Base-by-base conservation (phyloP, 2,888 invertebrate genomes). In the Mesopsocus fuscifrons region DNA sequence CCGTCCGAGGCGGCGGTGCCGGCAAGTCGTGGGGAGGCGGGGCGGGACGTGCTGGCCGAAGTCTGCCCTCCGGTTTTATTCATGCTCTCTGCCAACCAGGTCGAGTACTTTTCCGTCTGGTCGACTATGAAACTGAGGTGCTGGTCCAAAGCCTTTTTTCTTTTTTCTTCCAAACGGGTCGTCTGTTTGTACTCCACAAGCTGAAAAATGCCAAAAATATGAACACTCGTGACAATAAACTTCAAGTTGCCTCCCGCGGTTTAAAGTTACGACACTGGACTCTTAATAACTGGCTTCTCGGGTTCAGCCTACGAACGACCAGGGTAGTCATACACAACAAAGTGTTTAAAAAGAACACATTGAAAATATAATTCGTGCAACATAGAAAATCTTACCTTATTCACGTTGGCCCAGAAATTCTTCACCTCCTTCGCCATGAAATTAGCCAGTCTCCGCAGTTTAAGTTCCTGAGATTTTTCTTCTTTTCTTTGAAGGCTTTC, bases 51-150 rank as follows among this genome's bases (percentile, higher is more conserved):
- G 11, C 26, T 11, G 26, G 6, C 26, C 6, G 26, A 26, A 11
- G 11, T 6, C 26, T 6, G 26, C 26, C 11, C 8, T 11, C 11
- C 8, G 26, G 26, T 60, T 59, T 75, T 72, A 53, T 77, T 78
- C 69, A 88, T 77, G 49, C 82, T 83, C 61, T 88, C 87, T 3
- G 88, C 85, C 46, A 91, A 65, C 64, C 84, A 77, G 21, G 83
- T 81, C 26, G 92, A 92, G 67, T 92, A 95, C 58, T 89, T 91
- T 63, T 98, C 97, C 0, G 97, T 95, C 64, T 92, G 89, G 63
- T 94, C 95, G 46, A 98, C 95, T 57, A 98, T 92, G 60, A 94
- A 94, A 61, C 88, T 88, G 47, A 98, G 71, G 63, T 97, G 97
- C 57, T 92, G 82, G 67, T 97, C 95, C 45, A 97, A 67, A 1